Percentiles rank a stretch among this genome's conserved stretches.
phyloP scores from a whole-genome alignment of 2,888 invertebrate species.

The Drymonia ruficornis region DNA sequence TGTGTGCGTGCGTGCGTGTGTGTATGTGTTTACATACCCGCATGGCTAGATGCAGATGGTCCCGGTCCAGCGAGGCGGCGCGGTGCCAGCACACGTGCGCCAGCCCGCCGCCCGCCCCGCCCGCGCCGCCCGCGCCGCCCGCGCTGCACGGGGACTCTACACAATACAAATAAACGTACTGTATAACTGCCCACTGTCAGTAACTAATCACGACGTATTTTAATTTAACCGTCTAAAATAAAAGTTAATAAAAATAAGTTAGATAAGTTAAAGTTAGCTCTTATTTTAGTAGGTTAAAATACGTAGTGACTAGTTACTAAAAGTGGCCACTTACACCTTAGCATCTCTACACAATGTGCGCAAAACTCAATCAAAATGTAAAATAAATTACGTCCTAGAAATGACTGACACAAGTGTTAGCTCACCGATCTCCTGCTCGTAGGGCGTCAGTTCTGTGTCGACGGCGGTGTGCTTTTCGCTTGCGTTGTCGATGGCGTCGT shows the following conservation, averaged over 20 bases:
- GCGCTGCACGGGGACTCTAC: constrained; percentile 19
- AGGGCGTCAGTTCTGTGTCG: constrained; percentile 63
- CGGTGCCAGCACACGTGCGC: constrained; percentile 99
- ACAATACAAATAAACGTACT: not conserved
- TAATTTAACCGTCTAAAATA: too few species aligned
- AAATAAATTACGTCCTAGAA: too few species aligned
- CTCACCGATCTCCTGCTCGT: constrained; percentile 57
- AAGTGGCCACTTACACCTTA: too few species aligned
- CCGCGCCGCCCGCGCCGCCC: constrained; percentile 22
- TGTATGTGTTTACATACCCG: constrained; percentile 49
- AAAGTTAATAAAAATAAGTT: too few species aligned
- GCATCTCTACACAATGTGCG: too few species aligned
- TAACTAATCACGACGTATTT: too few species aligned
- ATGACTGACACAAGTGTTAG: not conserved
- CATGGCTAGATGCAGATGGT: constrained; percentile 70
- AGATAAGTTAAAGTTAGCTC: too few species aligned
- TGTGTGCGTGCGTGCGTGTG: too few species aligned
- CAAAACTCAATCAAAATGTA: too few species aligned
- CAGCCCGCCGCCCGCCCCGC: constrained; percentile 88
- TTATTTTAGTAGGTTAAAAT: too few species aligned
- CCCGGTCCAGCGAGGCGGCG: constrained; percentile 87
- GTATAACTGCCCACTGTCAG: not conserved
- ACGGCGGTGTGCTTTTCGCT: constrained; percentile 40
- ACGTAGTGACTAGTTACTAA: too few species aligned
- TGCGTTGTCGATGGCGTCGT: constrained; percentile 72